These are phyloP conservation scores for Mormyrops attenuatus DNA, from an alignment of 2,797 vertebrate genomes.

Conservation along the genomic window DNA sequence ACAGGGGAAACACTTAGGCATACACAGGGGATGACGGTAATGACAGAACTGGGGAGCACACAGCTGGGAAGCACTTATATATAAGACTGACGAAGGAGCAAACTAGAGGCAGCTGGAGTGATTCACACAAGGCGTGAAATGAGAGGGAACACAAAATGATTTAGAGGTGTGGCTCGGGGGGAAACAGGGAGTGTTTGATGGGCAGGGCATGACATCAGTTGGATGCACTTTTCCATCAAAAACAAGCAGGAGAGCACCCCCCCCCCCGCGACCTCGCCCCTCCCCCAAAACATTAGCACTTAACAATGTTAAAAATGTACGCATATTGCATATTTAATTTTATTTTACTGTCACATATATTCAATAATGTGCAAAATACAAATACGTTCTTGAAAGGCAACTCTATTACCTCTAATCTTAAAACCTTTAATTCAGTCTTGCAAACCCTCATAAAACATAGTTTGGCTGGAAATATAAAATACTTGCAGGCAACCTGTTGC, in stretches of 20 bases:
- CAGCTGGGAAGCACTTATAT: neutral
- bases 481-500: neutral
- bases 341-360: neutral
- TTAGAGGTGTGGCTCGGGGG: neutral
- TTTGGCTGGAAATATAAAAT: neutral
- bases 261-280: neutral
- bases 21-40: no score
- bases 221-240: neutral
- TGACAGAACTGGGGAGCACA: neutral
- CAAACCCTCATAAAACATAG: neutral
- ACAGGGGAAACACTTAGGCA: no score
- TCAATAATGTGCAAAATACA: neutral
- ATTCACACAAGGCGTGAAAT: neutral
- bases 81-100: neutral
- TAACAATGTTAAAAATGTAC: neutral
- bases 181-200: neutral
- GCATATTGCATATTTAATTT: neutral
- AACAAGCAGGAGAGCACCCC: neutral
- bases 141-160: neutral
- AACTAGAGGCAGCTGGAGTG: neutral
- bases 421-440: neutral
- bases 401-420: neutral
- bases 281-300: neutral
- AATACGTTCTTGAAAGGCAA: neutral
- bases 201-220: neutral